A percentile compares a stretch with the other conserved stretches of the same genome.
Conservation (phyloP, 2,797 vertebrate genomes). For the Lagorchestes hirsutus region DNA sequence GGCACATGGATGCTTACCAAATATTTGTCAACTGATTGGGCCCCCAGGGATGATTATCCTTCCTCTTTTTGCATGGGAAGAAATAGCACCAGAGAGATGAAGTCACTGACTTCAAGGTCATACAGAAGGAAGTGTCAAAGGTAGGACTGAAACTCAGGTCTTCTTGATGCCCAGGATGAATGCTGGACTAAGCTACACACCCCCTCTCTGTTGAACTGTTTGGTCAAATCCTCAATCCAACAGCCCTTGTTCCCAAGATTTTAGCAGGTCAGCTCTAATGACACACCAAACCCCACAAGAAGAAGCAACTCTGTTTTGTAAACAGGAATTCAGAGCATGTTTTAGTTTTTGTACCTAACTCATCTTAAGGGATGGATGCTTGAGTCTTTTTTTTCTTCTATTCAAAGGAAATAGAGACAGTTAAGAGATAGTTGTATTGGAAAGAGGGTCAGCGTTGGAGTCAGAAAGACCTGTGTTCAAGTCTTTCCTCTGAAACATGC, state of each 20-base stretch:
- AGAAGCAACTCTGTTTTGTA: neutral
- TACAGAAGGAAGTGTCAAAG: neutral
- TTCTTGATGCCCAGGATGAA: neutral
- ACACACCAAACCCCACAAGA: neutral
- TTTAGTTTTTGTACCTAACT: neutral
- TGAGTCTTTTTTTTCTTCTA: neutral
- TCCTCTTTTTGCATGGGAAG: neutral
- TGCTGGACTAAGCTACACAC: neutral
- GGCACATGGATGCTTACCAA: neutral
- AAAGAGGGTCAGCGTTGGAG: neutral
- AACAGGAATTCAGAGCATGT: neutral
- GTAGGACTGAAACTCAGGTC: neutral
- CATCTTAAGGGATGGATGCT: neutral
- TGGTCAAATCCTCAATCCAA: neutral
- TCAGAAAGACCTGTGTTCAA: neutral
- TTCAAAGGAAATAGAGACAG: neutral
- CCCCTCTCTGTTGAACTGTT: neutral
- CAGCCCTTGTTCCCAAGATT: neutral
- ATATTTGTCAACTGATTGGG: neutral
- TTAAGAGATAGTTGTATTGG: neutral
- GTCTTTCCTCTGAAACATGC: neutral
- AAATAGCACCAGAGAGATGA: neutral
- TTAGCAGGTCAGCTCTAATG: neutral
- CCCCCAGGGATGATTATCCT: neutral
- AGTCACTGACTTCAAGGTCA: neutral